Evolutionary conservation across 2,113 vertebrate species (phyloP).

Genomic region (Piaya cayana): DNA sequence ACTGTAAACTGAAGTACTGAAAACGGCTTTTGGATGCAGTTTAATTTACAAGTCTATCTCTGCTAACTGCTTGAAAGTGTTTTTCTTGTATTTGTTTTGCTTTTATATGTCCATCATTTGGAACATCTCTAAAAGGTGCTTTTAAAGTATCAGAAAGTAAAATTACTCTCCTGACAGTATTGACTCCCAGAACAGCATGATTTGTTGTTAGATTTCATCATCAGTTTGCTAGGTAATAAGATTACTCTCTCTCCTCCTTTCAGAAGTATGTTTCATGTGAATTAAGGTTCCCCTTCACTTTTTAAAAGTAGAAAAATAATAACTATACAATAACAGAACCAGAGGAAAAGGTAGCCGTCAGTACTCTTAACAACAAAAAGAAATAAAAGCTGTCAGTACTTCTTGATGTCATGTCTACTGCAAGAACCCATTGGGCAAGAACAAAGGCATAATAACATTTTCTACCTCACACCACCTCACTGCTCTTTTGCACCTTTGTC

Average conservation of each 20-base stretch:
- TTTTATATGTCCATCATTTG: not conserved
- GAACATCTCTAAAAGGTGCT: constrained; percentile 14
- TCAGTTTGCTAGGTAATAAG: not conserved
- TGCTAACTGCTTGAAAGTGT: not conserved
- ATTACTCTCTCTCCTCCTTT: not conserved
- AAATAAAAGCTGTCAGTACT: not conserved
- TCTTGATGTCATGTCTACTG: not conserved
- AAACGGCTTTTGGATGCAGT: not conserved
- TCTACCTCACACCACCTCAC: rapidly evolving
- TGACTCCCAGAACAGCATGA: not conserved
- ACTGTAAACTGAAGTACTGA: not conserved
- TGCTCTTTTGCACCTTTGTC: not conserved
- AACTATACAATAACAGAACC: not conserved
- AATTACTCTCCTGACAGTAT: not conserved
- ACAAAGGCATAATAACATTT: not conserved
- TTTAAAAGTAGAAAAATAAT: not conserved
- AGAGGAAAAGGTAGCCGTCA: not conserved
- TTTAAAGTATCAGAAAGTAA: constrained; percentile 22
- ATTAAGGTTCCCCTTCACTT: not conserved
- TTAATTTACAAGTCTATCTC: not conserved
- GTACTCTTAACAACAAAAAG: not conserved
- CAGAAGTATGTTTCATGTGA: not conserved
- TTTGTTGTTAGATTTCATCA: constrained; percentile 19
- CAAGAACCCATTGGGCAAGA: not conserved
- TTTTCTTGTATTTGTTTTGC: not conserved